phyloP scores from a whole-genome alignment of 2,797 vertebrate genomes.

The Trichosurus vulpecula region DNA sequence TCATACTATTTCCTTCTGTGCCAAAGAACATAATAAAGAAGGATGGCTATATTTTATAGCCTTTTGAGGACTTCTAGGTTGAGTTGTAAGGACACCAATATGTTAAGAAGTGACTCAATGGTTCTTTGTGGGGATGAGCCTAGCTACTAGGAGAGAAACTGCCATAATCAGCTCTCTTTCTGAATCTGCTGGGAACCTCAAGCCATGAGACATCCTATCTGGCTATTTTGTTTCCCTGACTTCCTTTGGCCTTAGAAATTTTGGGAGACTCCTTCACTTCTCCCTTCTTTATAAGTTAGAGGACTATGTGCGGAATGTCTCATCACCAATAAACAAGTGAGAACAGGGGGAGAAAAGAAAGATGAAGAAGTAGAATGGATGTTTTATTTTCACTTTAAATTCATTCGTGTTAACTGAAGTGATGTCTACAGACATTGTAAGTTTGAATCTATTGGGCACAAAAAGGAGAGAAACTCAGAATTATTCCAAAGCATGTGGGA shows the following conservation, averaged over 20 bases:
- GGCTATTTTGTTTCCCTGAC: not conserved
- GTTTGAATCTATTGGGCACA: not conserved
- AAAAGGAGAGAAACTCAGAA: not conserved
- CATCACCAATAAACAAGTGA: not conserved
- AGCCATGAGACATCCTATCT: not conserved
- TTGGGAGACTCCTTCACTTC: not conserved
- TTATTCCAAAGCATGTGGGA: not conserved
- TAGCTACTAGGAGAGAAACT: not conserved
- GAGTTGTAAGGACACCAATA: not conserved
- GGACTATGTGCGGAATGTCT: not conserved
- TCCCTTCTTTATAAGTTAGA: not conserved
- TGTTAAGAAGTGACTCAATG: not conserved
- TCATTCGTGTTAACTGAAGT: not conserved
- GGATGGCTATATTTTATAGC: not conserved
- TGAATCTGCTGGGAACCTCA: not conserved
- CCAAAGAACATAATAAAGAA: not conserved
- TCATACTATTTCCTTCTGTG: not conserved
- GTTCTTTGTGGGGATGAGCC: not conserved
- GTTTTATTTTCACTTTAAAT: not conserved
- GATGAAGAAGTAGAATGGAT: not conserved
- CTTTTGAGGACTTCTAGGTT: not conserved
- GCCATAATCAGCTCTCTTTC: not conserved
- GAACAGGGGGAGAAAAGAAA: not conserved
- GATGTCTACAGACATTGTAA: not conserved
- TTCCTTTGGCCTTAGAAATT: not conserved